A percentile compares a stretch with the other conserved stretches of the same genome.
Conservation (phyloP, 2,113 vertebrate species). For the Typhlomys cinereus region DNA sequence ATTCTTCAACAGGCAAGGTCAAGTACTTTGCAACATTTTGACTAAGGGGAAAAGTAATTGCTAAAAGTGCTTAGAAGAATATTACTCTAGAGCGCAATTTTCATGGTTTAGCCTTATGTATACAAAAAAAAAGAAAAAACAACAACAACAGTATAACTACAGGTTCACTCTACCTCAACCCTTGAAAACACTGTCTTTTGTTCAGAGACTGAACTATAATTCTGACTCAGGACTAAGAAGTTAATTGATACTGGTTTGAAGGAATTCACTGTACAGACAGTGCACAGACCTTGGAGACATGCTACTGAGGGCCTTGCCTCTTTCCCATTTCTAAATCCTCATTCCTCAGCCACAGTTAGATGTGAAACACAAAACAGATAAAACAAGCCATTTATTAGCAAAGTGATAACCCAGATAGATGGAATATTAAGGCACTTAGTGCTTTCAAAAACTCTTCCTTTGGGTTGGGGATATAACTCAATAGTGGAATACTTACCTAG, state of each 20-base stretch:
- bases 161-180: background rate
- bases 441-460: constrained; percentile 35
- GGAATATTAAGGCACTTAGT: background rate
- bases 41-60: background rate
- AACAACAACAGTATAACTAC: background rate
- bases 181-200: constrained; percentile 14
- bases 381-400: constrained; percentile 26
- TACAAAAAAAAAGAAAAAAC: background rate
- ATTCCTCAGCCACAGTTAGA: background rate
- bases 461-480: background rate
- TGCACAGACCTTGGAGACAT: background rate
- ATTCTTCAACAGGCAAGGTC: constrained; percentile 17
- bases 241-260: background rate
- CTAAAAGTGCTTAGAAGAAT: background rate
- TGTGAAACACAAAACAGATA: constrained; percentile 1
- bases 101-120: background rate
- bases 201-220: background rate
- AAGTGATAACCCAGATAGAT: background rate
- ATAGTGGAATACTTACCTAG: background rate
- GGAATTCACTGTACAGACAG: background rate
- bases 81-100: constrained; percentile 21
- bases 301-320: background rate
- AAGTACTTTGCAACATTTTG: constrained; percentile 37
- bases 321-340: background rate
- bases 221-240: background rate